Conservation (phyloP, 2,888 invertebrate genomes). For the Sisyra nigra region DNA sequence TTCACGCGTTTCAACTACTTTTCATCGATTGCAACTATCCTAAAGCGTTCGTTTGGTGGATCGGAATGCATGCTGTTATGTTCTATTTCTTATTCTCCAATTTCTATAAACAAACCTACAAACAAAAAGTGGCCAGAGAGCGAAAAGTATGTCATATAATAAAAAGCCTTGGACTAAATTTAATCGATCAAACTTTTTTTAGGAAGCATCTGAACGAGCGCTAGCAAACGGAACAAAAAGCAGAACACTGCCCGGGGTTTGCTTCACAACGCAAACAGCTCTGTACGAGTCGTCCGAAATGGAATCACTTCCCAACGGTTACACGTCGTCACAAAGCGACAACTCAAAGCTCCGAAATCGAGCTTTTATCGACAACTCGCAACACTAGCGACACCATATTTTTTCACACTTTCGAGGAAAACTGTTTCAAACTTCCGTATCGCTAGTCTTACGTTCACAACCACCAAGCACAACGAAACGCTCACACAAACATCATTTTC, state of each 20-base stretch:
- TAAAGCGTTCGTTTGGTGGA: constrained; percentile 76
- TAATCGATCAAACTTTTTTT: no score
- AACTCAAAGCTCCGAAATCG: constrained; percentile 30
- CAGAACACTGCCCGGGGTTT: constrained; percentile 19
- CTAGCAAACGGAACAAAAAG: constrained; percentile 11
- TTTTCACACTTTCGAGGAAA: not conserved
- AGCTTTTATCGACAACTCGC: constrained; percentile 28
- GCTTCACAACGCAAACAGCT: constrained; percentile 23
- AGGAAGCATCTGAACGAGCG: not conserved
- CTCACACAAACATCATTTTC: no score
- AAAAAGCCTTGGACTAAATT: no score
- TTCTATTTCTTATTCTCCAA: constrained; percentile 86
- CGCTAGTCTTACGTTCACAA: not conserved
- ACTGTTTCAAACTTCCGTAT: not conserved
- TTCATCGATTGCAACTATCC: constrained; percentile 85
- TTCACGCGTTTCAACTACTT: constrained; percentile 79
- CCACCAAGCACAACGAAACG: no score
- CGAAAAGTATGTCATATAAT: constrained; percentile 9
- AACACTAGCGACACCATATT: constrained; percentile 1
- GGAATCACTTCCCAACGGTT: constrained; percentile 30
- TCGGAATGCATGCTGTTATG: constrained; percentile 80
- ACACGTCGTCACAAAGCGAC: constrained; percentile 25
- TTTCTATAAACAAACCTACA: constrained; percentile 75
- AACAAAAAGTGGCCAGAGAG: constrained; percentile 19
- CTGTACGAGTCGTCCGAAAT: constrained; percentile 25